These are phyloP conservation scores for Lobophora halterata DNA, from an alignment of 2,888 invertebrate species.

Conservation along the genomic window DNA sequence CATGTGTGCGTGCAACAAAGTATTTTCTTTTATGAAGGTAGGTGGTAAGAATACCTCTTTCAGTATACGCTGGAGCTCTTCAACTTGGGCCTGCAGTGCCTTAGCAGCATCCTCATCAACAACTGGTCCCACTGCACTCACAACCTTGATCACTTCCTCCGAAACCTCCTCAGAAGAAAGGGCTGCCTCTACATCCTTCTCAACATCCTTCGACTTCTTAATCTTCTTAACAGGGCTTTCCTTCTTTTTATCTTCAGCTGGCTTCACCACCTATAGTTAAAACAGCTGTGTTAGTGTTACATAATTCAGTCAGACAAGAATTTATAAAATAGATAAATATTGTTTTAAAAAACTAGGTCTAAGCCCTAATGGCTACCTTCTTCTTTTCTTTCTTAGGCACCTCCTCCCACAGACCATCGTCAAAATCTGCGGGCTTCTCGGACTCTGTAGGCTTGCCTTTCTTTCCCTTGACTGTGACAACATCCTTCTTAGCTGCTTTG, in stretches of 20 bases:
- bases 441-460: slow-evolving; percentile 77
- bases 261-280: too few relatives aligned
- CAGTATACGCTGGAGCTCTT: slow-evolving; percentile 69
- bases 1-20: too few relatives aligned
- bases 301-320: too few relatives aligned
- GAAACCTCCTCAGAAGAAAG: slow-evolving; percentile 43
- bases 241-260: slow-evolving; percentile 79
- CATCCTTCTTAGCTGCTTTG: slow-evolving; percentile 69
- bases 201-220: slow-evolving; percentile 71
- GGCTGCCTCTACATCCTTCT: slow-evolving; percentile 54
- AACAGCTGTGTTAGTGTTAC: too few relatives aligned
- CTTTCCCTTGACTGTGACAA: slow-evolving; percentile 75
- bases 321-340: too few relatives aligned
- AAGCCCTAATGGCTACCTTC: too few relatives aligned
- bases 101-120: slow-evolving; percentile 66
- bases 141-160: slow-evolving; percentile 69
- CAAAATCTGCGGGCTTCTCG: slow-evolving; percentile 86
- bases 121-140: slow-evolving; percentile 64
- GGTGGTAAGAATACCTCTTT: slow-evolving; percentile 74
- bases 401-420: slow-evolving; percentile 88
- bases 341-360: too few relatives aligned
- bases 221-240: slow-evolving; percentile 75
- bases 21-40: too few relatives aligned
- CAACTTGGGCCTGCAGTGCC: slow-evolving; percentile 71
- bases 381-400: slow-evolving; percentile 87